These are phyloP conservation scores for Pipistrellus pipistrellus DNA, from an alignment of 2,797 vertebrate species.

Conservation along the genomic window DNA sequence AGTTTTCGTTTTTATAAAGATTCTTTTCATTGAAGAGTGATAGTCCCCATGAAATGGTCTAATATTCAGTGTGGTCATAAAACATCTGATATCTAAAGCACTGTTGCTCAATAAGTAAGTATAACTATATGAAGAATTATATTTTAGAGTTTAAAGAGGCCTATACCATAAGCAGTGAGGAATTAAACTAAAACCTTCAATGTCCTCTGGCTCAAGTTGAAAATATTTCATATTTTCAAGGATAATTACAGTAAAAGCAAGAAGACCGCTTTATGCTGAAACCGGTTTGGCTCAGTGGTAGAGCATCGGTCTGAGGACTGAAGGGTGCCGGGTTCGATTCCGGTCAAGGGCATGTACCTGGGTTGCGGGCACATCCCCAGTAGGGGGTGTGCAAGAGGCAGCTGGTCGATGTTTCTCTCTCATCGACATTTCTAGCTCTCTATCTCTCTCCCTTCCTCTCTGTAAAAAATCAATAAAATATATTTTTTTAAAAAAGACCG, in stretches of 20 bases:
- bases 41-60: neutral
- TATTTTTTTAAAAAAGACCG: too few relatives aligned
- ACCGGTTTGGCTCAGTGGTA: too few relatives aligned
- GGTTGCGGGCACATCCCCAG: too few relatives aligned
- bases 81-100: neutral
- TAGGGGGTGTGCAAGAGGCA: too few relatives aligned
- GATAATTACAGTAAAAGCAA: neutral
- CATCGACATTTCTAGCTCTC: too few relatives aligned
- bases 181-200: conserved; percentile 48
- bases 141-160: conserved; percentile 32
- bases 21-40: conserved; percentile 10
- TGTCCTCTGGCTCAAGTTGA: neutral
- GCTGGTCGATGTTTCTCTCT: too few relatives aligned
- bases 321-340: too few relatives aligned
- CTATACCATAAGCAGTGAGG: neutral
- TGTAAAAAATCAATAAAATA: too few relatives aligned
- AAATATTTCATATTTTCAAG: conserved; percentile 42
- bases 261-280: neutral
- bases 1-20: conserved; percentile 37
- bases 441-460: too few relatives aligned
- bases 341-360: too few relatives aligned
- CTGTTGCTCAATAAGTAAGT: conserved; percentile 3
- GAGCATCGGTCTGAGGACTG: too few relatives aligned
- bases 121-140: conserved; percentile 12
- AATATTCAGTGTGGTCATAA: neutral